Evolutionary conservation across 2,797 vertebrate species (phyloP).

Genomic region (Columba guinea): DNA sequence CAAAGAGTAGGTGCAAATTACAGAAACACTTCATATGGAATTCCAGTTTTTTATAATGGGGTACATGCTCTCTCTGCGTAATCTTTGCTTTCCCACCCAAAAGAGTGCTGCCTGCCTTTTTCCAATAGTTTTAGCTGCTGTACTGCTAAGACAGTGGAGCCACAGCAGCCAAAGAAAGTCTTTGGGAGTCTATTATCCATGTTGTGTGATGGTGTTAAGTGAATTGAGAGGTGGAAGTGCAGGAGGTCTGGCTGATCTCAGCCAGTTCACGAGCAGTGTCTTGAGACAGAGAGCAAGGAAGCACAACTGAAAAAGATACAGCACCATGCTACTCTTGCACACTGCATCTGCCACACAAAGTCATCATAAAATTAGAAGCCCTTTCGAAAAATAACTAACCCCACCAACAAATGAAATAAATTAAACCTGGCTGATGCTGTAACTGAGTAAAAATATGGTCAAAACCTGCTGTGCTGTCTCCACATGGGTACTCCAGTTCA

Average conservation of each 20-base stretch:
- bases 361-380: not conserved
- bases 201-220: not conserved
- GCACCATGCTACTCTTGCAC: not conserved
- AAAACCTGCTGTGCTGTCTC: not conserved
- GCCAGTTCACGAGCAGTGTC: not conserved
- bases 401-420: not conserved
- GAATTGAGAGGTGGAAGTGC: not conserved
- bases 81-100: not conserved
- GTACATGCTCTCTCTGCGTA: not conserved
- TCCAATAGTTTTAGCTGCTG: not conserved
- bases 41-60: not conserved
- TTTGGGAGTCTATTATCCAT: not conserved
- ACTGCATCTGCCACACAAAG: not conserved
- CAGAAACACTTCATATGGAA: not conserved
- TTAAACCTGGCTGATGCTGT: not conserved
- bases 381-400: not conserved
- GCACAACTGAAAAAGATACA: not conserved
- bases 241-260: not conserved
- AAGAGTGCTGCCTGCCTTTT: not conserved
- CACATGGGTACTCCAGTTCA: not conserved
- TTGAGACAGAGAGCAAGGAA: not conserved
- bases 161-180: not conserved
- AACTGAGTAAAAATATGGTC: conserved; percentile 3
- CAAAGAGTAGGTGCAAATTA: not conserved
- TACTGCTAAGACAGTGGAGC: not conserved